A percentile compares a stretch with the other conserved stretches of the same genome.
These are phyloP conservation scores for Anomalospiza imberbis DNA, from an alignment of 2,797 vertebrate genomes.

Conservation along the genomic window DNA sequence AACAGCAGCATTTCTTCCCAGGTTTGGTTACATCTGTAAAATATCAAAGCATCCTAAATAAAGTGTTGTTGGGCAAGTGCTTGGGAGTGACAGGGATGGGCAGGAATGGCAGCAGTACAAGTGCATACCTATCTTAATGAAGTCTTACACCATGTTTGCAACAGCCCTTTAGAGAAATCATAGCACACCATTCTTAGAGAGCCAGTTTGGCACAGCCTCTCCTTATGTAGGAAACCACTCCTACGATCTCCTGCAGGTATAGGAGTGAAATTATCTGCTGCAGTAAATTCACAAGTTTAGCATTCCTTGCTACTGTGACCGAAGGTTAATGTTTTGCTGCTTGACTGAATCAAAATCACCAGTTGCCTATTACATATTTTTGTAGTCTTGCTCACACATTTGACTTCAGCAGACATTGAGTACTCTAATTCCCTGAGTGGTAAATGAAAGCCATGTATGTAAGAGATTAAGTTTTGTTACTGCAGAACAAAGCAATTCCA, in stretches of 20 bases:
- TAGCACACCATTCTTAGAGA: neutral
- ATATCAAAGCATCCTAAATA: neutral
- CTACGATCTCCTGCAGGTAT: neutral
- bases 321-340: constrained; percentile 51
- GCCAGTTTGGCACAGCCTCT: neutral
- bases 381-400: neutral
- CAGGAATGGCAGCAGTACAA: neutral
- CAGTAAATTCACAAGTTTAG: constrained; percentile 20
- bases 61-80: neutral
- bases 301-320: constrained; percentile 20
- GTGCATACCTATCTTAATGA: neutral
- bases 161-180: neutral
- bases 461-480: neutral
- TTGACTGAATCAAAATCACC: constrained; percentile 30
- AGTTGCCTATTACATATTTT: constrained; percentile 17
- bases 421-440: neutral
- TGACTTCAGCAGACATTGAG: constrained; percentile 18
- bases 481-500: constrained; percentile 32
- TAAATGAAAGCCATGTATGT: neutral
- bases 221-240: neutral
- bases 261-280: neutral
- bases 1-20: neutral
- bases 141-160: neutral
- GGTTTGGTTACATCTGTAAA: neutral
- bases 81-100: neutral